A percentile compares a stretch with the other conserved stretches of the same genome.
These are phyloP conservation scores for Cisticola juncidis DNA, from an alignment of 2,113 vertebrate genomes.

Conservation along the genomic window DNA sequence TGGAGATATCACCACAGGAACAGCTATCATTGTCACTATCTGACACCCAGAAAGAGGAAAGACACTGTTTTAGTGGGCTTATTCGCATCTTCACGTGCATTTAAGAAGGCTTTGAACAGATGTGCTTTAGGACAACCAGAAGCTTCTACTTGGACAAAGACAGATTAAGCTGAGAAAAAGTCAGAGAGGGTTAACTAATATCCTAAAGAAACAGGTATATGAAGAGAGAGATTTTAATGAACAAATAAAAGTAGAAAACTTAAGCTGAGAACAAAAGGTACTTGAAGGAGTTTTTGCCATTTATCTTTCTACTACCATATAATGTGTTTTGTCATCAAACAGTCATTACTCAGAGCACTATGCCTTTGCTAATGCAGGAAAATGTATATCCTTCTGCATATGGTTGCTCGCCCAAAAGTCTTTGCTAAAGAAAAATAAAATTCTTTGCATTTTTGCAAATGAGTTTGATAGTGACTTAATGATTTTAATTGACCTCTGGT, in stretches of 20 bases:
- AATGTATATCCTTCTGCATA: background rate
- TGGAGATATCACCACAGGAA: background rate
- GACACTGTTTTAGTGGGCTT: background rate
- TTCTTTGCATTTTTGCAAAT: background rate
- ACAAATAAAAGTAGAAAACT: background rate
- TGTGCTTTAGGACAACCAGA: background rate
- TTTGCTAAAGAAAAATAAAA: background rate
- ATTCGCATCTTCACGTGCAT: background rate
- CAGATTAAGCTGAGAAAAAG: background rate
- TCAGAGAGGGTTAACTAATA: background rate
- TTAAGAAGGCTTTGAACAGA: background rate
- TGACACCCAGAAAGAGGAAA: background rate
- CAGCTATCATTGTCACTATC: background rate
- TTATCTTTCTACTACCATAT: background rate
- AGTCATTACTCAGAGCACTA: background rate
- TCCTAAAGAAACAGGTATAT: background rate
- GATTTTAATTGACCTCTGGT: conserved; percentile 6
- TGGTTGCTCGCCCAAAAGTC: background rate
- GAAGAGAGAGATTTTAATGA: background rate
- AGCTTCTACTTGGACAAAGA: background rate
- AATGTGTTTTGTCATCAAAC: background rate
- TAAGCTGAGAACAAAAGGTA: background rate
- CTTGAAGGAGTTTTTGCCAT: background rate
- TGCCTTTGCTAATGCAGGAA: background rate
- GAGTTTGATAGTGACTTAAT: conserved; percentile 26